phyloP scores from a whole-genome alignment of 64 coral and sea anemone species.

The Stichodactyla helianthus region DNA sequence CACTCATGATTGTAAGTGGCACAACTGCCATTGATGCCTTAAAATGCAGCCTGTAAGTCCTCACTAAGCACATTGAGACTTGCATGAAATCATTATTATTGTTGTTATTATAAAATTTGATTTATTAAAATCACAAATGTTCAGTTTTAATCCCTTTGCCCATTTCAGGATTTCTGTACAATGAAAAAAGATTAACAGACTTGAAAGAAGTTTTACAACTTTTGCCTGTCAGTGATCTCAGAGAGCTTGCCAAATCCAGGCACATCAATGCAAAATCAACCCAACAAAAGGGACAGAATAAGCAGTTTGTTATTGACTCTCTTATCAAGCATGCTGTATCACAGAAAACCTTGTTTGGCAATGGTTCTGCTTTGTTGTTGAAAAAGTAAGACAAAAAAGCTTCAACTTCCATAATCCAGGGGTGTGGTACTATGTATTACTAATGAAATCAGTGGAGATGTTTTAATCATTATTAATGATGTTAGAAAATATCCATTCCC shows the following conservation, averaged over 20 bases:
- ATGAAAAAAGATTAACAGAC: slow-evolving; percentile 56
- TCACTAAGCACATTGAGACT: too few species aligned
- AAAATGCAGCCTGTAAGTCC: too few species aligned
- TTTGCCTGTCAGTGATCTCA: slow-evolving; percentile 59
- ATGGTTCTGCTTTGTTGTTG: slow-evolving; percentile 49
- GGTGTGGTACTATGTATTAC: neutral
- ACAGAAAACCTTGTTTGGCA: slow-evolving; percentile 71
- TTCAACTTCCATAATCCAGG: neutral
- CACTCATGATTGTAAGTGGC: too few species aligned
- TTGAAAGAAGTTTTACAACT: slow-evolving; percentile 62
- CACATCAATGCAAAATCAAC: slow-evolving; percentile 48
- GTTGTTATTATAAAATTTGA: too few species aligned
- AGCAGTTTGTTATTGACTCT: slow-evolving; percentile 43
- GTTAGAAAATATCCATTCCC: too few species aligned
- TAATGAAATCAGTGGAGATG: too few species aligned
- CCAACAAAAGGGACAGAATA: slow-evolving; percentile 54
- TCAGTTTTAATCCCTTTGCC: too few species aligned
- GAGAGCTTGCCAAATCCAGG: slow-evolving; percentile 60
- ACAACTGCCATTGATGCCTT: too few species aligned
- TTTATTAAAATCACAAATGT: too few species aligned
- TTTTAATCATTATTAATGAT: too few species aligned
- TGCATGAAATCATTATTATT: too few species aligned
- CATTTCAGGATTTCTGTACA: slow-evolving; percentile 62
- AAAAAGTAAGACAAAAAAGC: slow-evolving; percentile 43
- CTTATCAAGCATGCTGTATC: slow-evolving; percentile 57